Evolutionary conservation across 2,888 invertebrate species (phyloP), one percentile per base, ranked within the genome.

Genomic region (Calephelis perditalis): DNA sequence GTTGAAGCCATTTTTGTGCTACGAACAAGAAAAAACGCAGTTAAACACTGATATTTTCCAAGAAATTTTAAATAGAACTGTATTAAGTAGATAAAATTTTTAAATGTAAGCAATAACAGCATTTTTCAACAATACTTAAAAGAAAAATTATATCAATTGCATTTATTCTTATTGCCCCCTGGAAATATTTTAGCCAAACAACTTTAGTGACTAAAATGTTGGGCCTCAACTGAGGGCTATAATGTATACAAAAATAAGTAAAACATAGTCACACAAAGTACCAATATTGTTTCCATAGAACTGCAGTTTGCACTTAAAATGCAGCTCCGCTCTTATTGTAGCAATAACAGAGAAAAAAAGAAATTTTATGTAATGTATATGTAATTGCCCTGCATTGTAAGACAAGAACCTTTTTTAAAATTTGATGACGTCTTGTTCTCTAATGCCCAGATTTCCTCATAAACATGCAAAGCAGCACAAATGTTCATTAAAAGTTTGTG

Each of bases 1-100:
- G 89, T 81, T 99, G 99, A 73, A 98, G 97, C 99, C 99, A 99
- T 94, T 99, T 99, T 86, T 96, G 94, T 15, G 97, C 96, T 96
- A 72, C 46, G 78, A 35, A 52, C 52, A 52, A 73, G 67, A 59
- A 63, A 58, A 65, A 37, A 35, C 26, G 0, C 26, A 26, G 26
- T 26, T 26, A 26, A 26, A 26, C 26, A 26, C 26, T 26, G 26
- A 26, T 26, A 26, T 26, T 26, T 26, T 26, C 3, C 26, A 26
- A 26, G 26, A 26, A 26, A 26, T 26, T 26, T 26, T 26, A 15
- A 15, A 15, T 26, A 26, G 26, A 26, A 26, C 26, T 26, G 26
- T 26, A 26, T 26, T 4, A n/a, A n/a, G n/a, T n/a, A 3, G 26
- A 26, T 26, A 3, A 3, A 26, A 26, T 26, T 44, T 11, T 60